phyloP scores from a whole-genome alignment of 2,113 vertebrate species.

The Notarius quadriscutis region DNA sequence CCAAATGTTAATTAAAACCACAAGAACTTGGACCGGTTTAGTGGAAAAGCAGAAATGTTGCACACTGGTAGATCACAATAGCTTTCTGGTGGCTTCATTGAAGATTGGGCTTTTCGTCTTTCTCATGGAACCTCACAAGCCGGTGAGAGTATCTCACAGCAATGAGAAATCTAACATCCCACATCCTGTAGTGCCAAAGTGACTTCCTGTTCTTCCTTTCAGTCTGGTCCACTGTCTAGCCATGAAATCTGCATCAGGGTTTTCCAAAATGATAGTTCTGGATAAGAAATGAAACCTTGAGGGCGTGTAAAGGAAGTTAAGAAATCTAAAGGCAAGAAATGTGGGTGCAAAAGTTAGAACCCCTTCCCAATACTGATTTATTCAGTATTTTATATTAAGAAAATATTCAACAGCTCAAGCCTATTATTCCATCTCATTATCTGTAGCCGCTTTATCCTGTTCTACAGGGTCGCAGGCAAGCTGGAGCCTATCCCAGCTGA shows the following conservation, averaged over 20 bases:
- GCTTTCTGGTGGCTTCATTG: not conserved
- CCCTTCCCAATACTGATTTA: not conserved
- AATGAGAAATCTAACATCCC: conserved; percentile 46
- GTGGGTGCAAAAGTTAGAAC: not conserved
- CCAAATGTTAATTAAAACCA: not conserved
- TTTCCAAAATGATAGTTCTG: not conserved
- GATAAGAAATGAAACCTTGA: not conserved
- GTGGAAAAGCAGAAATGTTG: conserved; percentile 10
- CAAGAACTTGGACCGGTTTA: not conserved
- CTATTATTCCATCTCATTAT: too few species aligned
- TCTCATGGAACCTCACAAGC: conserved; percentile 34
- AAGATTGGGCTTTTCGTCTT: not conserved
- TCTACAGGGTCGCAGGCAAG: too few species aligned
- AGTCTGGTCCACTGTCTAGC: not conserved
- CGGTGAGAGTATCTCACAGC: conserved; percentile 33
- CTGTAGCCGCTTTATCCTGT: too few species aligned
- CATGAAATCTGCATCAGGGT: not conserved
- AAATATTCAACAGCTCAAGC: too few species aligned
- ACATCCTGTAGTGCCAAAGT: conserved; percentile 34
- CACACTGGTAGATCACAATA: not conserved
- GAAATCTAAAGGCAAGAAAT: not conserved
- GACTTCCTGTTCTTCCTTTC: conserved; percentile 40
- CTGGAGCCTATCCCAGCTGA: too few species aligned
- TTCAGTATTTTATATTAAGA: not conserved
- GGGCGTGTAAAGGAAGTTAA: not conserved